These are phyloP conservation scores for Nannospalax galili DNA, from an alignment of 2,113 vertebrate genomes.

Conservation along the genomic window DNA sequence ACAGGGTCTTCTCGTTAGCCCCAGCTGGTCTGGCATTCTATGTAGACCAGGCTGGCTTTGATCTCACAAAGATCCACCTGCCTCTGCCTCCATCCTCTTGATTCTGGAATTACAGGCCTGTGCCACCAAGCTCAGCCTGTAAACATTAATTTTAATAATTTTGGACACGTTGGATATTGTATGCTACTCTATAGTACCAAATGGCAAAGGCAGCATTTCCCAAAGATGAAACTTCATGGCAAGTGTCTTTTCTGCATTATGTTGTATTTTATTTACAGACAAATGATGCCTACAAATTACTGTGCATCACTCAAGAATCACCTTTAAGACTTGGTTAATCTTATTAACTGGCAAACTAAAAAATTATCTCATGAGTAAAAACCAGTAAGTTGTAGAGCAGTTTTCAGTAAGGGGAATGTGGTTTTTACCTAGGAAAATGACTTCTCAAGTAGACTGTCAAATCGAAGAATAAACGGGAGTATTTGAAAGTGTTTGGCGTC, in stretches of 20 bases:
- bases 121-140: too few species aligned
- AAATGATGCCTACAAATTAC: background rate
- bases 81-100: too few species aligned
- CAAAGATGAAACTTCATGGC: background rate
- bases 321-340: background rate
- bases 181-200: background rate
- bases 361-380: background rate
- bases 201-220: background rate
- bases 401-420: background rate
- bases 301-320: background rate
- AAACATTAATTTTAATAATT: constrained; percentile 14
- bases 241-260: background rate
- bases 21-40: too few species aligned
- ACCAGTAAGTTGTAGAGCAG: background rate
- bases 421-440: background rate
- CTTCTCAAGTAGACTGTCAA: background rate
- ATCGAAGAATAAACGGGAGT: background rate
- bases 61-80: too few species aligned
- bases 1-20: too few species aligned
- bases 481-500: background rate
- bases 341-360: background rate
- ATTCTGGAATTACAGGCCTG: too few species aligned
- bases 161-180: background rate
- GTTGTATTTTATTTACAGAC: constrained; percentile 14
- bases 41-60: too few species aligned